These are phyloP conservation scores for Apodemus speciosus DNA, from an alignment of 2,113 vertebrate genomes.

Conservation along the genomic window DNA sequence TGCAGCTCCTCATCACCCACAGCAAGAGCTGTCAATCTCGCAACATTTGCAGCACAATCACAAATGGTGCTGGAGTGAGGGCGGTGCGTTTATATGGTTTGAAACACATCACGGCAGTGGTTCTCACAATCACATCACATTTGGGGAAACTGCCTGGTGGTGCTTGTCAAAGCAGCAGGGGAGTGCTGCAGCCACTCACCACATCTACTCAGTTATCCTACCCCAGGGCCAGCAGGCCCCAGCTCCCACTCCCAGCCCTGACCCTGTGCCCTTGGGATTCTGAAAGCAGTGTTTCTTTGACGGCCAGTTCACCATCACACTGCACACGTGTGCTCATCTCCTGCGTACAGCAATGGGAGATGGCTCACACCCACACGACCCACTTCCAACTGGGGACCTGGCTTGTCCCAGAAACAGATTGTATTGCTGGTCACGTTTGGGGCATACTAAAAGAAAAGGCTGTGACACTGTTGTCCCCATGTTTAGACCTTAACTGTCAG, in stretches of 20 bases:
- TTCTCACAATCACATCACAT: conserved; percentile 14
- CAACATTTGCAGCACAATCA: not conserved
- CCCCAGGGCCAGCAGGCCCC: accelerated
- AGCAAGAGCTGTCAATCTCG: conserved; percentile 40
- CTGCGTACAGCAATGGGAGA: not conserved
- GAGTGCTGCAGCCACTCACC: accelerated
- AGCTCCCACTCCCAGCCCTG: not conserved
- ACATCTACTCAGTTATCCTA: accelerated
- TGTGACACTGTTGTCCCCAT: not conserved
- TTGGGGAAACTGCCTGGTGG: not conserved
- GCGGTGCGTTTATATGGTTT: not conserved
- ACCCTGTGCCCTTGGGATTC: accelerated
- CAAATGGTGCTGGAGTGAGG: not conserved
- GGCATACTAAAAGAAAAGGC: not conserved
- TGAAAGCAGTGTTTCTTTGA: not conserved
- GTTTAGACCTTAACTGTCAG: not conserved
- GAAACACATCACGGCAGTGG: not conserved
- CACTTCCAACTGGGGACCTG: not conserved
- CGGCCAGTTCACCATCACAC: not conserved
- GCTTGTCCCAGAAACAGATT: not conserved
- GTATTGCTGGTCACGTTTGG: not conserved
- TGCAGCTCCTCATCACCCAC: not conserved
- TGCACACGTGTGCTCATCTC: accelerated
- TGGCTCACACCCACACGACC: accelerated
- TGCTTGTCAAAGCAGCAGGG: not conserved